These are phyloP conservation scores for Hydrozoanthus tunicans DNA, from an alignment of 64 coral and sea anemone genomes.

Conservation along the genomic window DNA sequence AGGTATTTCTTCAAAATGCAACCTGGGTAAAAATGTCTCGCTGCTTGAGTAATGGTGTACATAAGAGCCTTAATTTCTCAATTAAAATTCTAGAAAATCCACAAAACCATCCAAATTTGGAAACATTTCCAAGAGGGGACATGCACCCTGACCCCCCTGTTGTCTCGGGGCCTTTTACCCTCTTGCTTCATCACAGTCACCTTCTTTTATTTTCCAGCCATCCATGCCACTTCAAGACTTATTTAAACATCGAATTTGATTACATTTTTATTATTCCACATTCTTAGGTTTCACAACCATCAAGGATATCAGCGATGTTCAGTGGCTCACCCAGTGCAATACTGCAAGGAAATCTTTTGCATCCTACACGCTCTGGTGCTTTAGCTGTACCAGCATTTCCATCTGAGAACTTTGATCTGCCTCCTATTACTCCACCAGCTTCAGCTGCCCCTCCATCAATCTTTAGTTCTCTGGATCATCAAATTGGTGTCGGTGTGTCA, in stretches of 20 bases:
- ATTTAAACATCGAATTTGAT: background rate
- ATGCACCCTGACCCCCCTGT: too few species aligned
- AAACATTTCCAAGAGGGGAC: too few species aligned
- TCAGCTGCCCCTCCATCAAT: conserved; percentile 56
- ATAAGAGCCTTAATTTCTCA: too few species aligned
- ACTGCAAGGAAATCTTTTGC: conserved; percentile 51
- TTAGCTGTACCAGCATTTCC: conserved; percentile 74
- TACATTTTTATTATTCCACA: background rate
- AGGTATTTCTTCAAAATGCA: too few species aligned
- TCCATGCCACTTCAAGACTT: too few species aligned
- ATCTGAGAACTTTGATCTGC: conserved; percentile 92
- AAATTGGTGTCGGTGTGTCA: conserved; percentile 27
- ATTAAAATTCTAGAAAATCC: too few species aligned
- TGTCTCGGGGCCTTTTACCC: too few species aligned
- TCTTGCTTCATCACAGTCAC: too few species aligned
- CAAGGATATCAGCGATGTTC: conserved; percentile 70
- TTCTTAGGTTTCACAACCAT: conserved; percentile 57
- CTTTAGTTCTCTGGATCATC: conserved; percentile 53
- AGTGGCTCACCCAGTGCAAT: conserved; percentile 61
- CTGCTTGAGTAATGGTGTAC: too few species aligned
- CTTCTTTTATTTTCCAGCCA: too few species aligned
- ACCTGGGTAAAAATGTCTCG: too few species aligned
- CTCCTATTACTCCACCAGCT: conserved; percentile 57
- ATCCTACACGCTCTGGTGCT: conserved; percentile 21
- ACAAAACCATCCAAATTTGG: too few species aligned